Base-by-base conservation (phyloP, 64 coral and sea anemone species). In the Montipora capricornis region DNA sequence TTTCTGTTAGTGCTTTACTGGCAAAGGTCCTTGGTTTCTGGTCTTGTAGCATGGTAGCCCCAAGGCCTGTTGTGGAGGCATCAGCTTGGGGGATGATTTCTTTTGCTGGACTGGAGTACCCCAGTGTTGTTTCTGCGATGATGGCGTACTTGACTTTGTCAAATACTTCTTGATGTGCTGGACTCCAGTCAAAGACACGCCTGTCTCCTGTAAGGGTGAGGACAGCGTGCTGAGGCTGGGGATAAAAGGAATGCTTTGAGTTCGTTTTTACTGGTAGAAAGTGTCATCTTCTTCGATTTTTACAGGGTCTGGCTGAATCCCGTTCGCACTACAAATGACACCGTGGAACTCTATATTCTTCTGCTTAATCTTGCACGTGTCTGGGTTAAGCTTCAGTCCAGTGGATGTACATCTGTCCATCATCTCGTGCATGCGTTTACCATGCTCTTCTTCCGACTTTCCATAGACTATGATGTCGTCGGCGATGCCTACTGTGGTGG, bases 361-460 rank as follows among this genome's bases (percentile, higher is more conserved):
- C 47, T 85, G 58, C 73, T 90, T 95, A 58, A 95, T 90, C 26
- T 84, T 69, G 69, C 87, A 95, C 77, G 79, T 95, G 51, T 91
- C 93, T 24, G 93, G 81, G 61, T 80, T 95, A 5, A 90, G 69
- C 87, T 87, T 95, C 44, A 90, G 79, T 3, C 88, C 81, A 77
- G 61, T 87, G 17, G 8, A 17, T 66, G 49, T 62, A 61, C 80
- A 95, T 75, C 74, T 87, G 24, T 6, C 5, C 8, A 37, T 37
- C 29, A 37, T 37, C 29, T 37, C 29, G 29, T 37, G 29, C 29
- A 89, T 57, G 46, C 86, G 47, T 0, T 45, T n/a, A 46, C 90
- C 88, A 12, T 95, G 93, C 19, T 84, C 80, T 62, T 83, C 87
- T 76, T 87, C 80, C 37, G 80, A 61, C 51, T 75, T 87, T 19